Evolutionary conservation across 2,113 vertebrate species (phyloP).

Genomic region (Ibidorhyncha struthersii): DNA sequence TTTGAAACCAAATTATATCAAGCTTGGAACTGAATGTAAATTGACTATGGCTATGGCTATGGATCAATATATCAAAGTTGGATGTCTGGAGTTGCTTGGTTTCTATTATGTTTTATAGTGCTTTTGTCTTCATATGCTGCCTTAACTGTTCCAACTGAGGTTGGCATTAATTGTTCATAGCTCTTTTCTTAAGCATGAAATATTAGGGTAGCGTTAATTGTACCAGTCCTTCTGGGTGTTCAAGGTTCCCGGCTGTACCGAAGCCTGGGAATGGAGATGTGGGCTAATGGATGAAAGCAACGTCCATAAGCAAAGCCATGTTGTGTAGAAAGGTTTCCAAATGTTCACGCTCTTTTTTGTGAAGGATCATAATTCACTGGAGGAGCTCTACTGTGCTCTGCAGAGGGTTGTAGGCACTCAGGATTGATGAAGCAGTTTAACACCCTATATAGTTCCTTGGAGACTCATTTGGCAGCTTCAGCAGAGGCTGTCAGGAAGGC

Average conservation of each 20-base stretch:
- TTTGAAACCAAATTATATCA: background rate
- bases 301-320: background rate
- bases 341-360: background rate
- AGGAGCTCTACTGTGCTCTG: background rate
- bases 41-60: background rate
- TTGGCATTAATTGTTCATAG: background rate
- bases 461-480: background rate
- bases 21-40: conserved; percentile 15
- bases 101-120: background rate
- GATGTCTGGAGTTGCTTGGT: background rate
- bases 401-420: background rate
- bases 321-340: background rate
- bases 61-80: background rate
- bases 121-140: background rate
- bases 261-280: background rate
- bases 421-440: conserved; percentile 1
- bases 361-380: background rate
- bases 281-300: background rate
- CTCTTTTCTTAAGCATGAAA: background rate
- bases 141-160: background rate
- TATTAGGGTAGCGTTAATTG: background rate
- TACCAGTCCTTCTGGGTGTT: background rate
- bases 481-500: background rate
- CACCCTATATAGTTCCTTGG: background rate
- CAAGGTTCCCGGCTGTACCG: background rate